Evolutionary conservation across 1,140 invertebrate genomes (phyloP), one percentile per base, ranked within the genome.

Genomic region (Limonius californicus): DNA sequence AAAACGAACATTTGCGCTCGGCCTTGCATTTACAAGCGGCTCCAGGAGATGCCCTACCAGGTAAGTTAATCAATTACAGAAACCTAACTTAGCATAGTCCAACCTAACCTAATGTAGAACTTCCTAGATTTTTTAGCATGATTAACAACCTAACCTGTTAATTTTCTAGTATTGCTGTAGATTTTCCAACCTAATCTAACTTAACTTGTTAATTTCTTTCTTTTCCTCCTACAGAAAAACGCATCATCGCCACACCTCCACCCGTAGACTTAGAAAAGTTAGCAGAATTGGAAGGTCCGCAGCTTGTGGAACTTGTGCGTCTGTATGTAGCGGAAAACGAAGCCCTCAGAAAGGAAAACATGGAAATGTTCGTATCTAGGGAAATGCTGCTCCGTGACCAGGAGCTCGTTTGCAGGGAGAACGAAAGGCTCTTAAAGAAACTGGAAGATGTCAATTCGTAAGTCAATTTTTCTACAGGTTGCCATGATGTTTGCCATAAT

Each of bases 1-100:
- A 99, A 79, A 98, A 99, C 70, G 89, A 94, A 58, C 92, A 95
- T 66, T 77, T 99, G 2, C 82, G 89, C 54, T 84, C 89, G 53
- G 87, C 89, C 0, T 74, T 91, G 60, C 39, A 59, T 61, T 58
- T 42, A 16, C 35, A 58, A 58, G 15, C 2, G 19, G 14, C 54
- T n/a, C 23, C 54, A 57, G 7, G 23, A 15, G 12, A 57, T 7
- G 11, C n/a, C 45, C 47, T 21, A 11, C 3, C 9, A 11, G 15
- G 50, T 54, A 18, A 6, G 4, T 43, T 16, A 4, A 43, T 43
- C 16, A 43, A 43, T 43, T 4, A n/a, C n/a, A 14, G 42, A n/a
- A 4, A 43, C 42, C 16, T 43, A n/a, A n/a, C n/a, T n/a, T n/a
- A n/a, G n/a, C n/a, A n/a, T n/a, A n/a, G n/a, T n/a, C n/a, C n/a